A percentile compares a stretch with the other conserved stretches of the same genome.
phyloP scores from a whole-genome alignment of 2,113 vertebrate genomes.

The Cryptomyrus ogoouensis region DNA sequence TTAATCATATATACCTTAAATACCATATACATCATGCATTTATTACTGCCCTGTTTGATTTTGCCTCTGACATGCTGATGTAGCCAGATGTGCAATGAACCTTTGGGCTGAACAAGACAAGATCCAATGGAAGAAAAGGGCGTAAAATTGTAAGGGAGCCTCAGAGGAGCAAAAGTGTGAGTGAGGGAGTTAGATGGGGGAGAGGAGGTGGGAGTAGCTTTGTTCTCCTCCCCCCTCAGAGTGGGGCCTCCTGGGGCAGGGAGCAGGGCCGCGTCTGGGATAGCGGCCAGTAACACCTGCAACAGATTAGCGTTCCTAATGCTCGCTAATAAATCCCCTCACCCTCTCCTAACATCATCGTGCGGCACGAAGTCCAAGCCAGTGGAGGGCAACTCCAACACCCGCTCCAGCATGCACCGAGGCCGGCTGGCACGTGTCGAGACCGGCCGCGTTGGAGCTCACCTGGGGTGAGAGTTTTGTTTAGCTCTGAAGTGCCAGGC shows the following conservation, averaged over 20 bases:
- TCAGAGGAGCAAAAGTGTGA: neutral
- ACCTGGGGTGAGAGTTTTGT: neutral
- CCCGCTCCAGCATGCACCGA: neutral
- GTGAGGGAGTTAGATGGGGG: neutral
- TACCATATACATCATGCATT: neutral
- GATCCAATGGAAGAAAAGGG: neutral
- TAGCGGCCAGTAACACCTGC: conserved; percentile 69
- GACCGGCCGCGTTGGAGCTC: neutral
- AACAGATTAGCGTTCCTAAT: conserved; percentile 70
- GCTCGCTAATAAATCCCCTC: conserved; percentile 64
- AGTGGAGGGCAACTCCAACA: conserved; percentile 24
- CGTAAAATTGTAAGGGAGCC: neutral
- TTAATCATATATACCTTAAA: neutral
- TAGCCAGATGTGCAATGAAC: neutral
- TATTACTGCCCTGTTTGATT: neutral
- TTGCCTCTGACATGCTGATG: neutral
- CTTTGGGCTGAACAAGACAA: neutral
- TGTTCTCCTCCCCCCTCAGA: conserved; percentile 36
- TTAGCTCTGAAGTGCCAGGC: neutral
- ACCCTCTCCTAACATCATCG: conserved; percentile 51
- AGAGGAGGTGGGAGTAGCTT: neutral
- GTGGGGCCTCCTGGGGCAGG: conserved; percentile 52
- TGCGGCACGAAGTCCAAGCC: conserved; percentile 34
- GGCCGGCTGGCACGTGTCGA: neutral
- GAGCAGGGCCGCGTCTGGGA: conserved; percentile 47